Evolutionary conservation across 2,797 vertebrate species (phyloP).

Genomic region (Eleutherodactylus coqui): DNA sequence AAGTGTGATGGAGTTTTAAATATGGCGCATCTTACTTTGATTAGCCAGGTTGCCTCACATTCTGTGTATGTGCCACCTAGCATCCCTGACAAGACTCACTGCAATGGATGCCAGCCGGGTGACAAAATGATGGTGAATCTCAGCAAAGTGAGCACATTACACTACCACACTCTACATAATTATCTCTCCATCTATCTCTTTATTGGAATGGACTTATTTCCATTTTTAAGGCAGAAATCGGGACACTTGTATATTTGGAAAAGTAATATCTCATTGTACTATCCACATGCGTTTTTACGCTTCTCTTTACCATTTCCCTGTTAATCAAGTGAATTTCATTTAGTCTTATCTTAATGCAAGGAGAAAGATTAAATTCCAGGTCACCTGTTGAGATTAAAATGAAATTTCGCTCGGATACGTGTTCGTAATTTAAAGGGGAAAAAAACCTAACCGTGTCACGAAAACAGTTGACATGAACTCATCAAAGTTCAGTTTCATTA

Average conservation of each 20-base stretch:
- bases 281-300: conserved; percentile 9
- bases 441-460: not conserved
- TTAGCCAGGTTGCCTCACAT: no score
- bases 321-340: conserved; percentile 48
- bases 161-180: not conserved
- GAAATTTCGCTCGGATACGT: conserved; percentile 44
- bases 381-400: conserved; percentile 59
- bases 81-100: not conserved
- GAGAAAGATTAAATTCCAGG: conserved; percentile 50
- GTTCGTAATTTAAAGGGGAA: conserved; percentile 3
- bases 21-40: no score
- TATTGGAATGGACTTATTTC: not conserved
- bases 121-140: not conserved
- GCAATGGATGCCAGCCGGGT: not conserved
- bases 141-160: not conserved
- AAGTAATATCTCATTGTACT: not conserved
- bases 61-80: no score
- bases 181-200: conserved; percentile 4
- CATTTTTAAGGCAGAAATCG: not conserved
- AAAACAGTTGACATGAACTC: conserved; percentile 27
- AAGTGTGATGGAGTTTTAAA: no score
- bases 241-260: not conserved
- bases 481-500: conserved; percentile 17
- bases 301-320: conserved; percentile 21
- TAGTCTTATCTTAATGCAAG: conserved; percentile 45